Conservation (phyloP, 2,113 vertebrate species). For the Athene cunicularia region DNA sequence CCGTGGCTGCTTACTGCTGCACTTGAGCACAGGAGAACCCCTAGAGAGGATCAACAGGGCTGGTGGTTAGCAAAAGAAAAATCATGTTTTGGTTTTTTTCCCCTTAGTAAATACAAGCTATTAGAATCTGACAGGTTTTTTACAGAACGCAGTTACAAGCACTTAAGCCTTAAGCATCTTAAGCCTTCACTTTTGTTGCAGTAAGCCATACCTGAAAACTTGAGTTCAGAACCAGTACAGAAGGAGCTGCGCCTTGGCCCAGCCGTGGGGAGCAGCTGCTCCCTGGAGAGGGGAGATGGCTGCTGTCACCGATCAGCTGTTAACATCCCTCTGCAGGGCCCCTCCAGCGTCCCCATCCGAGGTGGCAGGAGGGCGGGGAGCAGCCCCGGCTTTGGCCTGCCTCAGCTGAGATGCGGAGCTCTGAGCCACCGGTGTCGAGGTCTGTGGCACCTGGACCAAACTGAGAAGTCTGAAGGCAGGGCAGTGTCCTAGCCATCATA, state of each 20-base stretch:
- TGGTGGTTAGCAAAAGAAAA: not conserved
- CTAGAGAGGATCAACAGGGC: not conserved
- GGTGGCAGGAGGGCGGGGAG: accelerated
- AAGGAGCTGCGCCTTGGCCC: not conserved
- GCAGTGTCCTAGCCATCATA: too few relatives aligned
- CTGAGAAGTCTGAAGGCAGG: not conserved
- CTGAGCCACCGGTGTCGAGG: accelerated
- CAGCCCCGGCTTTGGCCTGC: not conserved
- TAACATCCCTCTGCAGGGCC: not conserved
- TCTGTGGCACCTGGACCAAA: not conserved
- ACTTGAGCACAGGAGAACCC: accelerated
- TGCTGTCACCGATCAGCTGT: not conserved
- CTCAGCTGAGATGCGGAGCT: not conserved
- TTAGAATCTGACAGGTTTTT: not conserved
- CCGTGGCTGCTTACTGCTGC: not conserved
- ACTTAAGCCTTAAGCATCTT: not conserved
- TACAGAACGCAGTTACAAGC: not conserved
- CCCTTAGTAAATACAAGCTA: not conserved
- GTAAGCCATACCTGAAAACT: not conserved
- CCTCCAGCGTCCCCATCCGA: accelerated
- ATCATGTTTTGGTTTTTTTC: accelerated
- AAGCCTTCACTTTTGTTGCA: not conserved
- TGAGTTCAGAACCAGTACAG: not conserved
- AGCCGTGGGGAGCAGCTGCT: not conserved
- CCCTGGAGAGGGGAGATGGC: not conserved